Evolutionary conservation across 2,113 vertebrate species (phyloP), one percentile per base, ranked within the genome.

Genomic region (Podiceps cristatus): DNA sequence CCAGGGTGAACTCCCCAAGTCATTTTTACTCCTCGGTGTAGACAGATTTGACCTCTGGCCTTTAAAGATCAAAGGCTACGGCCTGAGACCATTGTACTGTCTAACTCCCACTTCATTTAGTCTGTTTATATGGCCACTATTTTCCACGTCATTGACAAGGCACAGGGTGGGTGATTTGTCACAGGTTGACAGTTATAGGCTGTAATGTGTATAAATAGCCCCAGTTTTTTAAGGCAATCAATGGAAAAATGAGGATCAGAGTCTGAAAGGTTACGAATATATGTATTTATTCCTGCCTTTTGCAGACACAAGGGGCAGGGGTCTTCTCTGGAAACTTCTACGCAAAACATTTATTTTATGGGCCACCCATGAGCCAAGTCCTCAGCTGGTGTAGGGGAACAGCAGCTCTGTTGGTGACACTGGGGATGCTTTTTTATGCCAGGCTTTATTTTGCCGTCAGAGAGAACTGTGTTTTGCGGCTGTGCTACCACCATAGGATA

Each of bases 81-180:
- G 13, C 33, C 45, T 62, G 45, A 63, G 40, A 69, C 50, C 63
- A 83, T 85, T 85, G 45, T 66, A 18, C 37, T 1, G 0, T 33
- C 87, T 52, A 55, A 69, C 84, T 88, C 96, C 84, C 87, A 95
- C 95, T 96, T 95, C 91, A 95, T 96, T 93, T 90, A 84, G 42
- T 90, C 87, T 95, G 94, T 91, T 96, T 97, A 82, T 93, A 45
- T n/a, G 84, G 77, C 73, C 69, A 79, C 93, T 96, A 73, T 96
- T 96, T 97, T 97, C 96, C 94, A 93, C 94, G 71, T 86, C 91
- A 90, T 94, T 97, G 96, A 71, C 89, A 95, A 90, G 66, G 77
- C 72, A 49, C 59, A 71, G 67, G 59, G 50, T 55, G 77, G 67
- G 87, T 95, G 91, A 93, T 96, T 96, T 93, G 81, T 97, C 93